Base-by-base conservation (phyloP, 2,888 invertebrate genomes). In the Nymphalis c-album region DNA sequence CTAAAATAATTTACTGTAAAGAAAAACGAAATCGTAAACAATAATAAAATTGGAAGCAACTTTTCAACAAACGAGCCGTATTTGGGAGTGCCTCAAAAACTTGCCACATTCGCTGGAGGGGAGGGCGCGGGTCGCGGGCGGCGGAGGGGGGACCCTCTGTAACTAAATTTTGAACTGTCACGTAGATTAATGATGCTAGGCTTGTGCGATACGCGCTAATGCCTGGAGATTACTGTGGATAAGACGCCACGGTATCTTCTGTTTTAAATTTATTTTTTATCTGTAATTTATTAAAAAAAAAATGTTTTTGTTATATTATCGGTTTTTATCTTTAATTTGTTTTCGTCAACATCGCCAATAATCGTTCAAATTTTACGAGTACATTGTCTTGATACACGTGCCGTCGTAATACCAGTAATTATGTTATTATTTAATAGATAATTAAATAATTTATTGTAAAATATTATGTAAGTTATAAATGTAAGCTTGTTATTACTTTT, bases 81-180 rank as follows among this genome's bases (percentile, higher is more conserved):
- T 79, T 79, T 77, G 82, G 86, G 83, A 81, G 84, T 84, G 83
- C 84, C 85, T 87, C 88, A 87, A 88, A 87, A 89, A 87, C 85
- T 88, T 86, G 87, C 82, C 77, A 79, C 81, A 76, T 77, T 77
- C 73, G 77, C 72, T 72, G 64, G 75, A 69, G 77, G 73, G 71
- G 75, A 75, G 75, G 72, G 72, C 70, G 69, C 68, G 74, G 66
- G 63, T 59, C 68, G 65, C 70, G 67, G 73, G 71, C 72, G 74
- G 75, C 79, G 77, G 73, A 75, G 78, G 77, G 79, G 80, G 83
- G 82, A 86, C 90, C 91, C 91, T 90, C 91, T 89, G 91, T 91
- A 92, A 92, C 91, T 91, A 91, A 92, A 92, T 93, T 92, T 92
- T 92, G 90, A 92, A 92, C 92, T 92, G 93, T 92, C 93, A 93